Conservation (phyloP, 2,113 vertebrate genomes). For the Pionites leucogaster region DNA sequence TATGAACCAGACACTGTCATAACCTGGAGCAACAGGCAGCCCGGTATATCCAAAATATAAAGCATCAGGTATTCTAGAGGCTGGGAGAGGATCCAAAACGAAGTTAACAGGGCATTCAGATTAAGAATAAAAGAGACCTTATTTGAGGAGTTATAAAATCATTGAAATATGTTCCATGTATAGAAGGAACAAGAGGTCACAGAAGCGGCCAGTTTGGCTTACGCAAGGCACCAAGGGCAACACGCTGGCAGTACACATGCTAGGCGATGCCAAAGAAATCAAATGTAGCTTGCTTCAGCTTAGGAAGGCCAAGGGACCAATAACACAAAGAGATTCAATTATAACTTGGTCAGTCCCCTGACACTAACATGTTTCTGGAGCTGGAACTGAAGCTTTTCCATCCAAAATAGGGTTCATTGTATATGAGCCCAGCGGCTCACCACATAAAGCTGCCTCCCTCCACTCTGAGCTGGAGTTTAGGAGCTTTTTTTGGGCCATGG, state of each 20-base stretch:
- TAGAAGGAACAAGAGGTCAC: constrained; percentile 61
- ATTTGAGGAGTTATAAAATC: constrained; percentile 39
- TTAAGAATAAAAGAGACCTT: constrained; percentile 50
- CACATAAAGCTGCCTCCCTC: not conserved
- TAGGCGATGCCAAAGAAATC: constrained; percentile 43
- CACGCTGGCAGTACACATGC: not conserved
- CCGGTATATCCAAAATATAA: not conserved
- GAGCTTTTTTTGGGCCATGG: not conserved
- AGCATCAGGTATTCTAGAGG: constrained; percentile 23
- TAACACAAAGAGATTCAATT: constrained; percentile 57
- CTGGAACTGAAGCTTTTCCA: constrained; percentile 12
- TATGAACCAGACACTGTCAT: not conserved
- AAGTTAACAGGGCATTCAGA: constrained; percentile 25
- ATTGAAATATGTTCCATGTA: constrained; percentile 21
- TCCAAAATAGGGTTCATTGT: not conserved
- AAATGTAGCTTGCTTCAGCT: constrained; percentile 25
- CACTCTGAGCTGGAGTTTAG: not conserved
- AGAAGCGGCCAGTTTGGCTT: constrained; percentile 38
- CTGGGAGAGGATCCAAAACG: constrained; percentile 29
- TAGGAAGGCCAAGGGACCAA: constrained; percentile 41
- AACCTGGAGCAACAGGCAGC: not conserved
- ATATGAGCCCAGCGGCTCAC: not conserved
- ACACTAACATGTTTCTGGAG: constrained; percentile 5
- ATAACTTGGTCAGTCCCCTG: constrained; percentile 32
- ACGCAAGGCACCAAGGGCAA: constrained; percentile 23